phyloP scores from a whole-genome alignment of 2,888 invertebrate species.

The Polyommatus iphigenia region DNA sequence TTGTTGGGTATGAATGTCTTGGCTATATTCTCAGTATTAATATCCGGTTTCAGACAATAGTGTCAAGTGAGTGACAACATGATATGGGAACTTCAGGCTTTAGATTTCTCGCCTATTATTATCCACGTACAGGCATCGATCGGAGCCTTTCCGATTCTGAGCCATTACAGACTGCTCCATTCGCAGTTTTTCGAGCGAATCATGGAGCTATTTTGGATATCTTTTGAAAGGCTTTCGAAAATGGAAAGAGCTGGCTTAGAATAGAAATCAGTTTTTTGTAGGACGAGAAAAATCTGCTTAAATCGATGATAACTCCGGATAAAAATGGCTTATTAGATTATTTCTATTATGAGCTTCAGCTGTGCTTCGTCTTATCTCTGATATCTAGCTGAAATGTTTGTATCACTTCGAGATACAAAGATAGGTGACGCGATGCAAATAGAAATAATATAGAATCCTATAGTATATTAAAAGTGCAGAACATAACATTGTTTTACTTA shows the following conservation, averaged over 20 bases:
- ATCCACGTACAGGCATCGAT: conserved; percentile 25
- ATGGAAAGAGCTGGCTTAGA: neutral
- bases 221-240: conserved; percentile 33
- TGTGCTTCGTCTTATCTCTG: neutral
- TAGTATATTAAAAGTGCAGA: neutral
- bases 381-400: neutral
- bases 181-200: conserved; percentile 37
- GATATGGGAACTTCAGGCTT: conserved; percentile 32
- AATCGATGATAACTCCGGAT: neutral
- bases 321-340: neutral
- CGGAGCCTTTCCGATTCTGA: conserved; percentile 5
- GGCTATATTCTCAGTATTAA: conserved; percentile 5
- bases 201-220: conserved; percentile 36
- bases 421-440: neutral
- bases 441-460: neutral
- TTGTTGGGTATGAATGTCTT: neutral
- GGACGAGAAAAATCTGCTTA: neutral
- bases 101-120: conserved; percentile 40
- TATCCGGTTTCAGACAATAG: conserved; percentile 17
- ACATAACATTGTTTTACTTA: neutral
- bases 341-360: neutral
- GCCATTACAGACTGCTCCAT: neutral
- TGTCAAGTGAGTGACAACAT: conserved; percentile 16
- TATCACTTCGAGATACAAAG: neutral
- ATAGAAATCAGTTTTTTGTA: neutral